phyloP scores from a whole-genome alignment of 2,113 vertebrate species.

The Malurus elegans region DNA sequence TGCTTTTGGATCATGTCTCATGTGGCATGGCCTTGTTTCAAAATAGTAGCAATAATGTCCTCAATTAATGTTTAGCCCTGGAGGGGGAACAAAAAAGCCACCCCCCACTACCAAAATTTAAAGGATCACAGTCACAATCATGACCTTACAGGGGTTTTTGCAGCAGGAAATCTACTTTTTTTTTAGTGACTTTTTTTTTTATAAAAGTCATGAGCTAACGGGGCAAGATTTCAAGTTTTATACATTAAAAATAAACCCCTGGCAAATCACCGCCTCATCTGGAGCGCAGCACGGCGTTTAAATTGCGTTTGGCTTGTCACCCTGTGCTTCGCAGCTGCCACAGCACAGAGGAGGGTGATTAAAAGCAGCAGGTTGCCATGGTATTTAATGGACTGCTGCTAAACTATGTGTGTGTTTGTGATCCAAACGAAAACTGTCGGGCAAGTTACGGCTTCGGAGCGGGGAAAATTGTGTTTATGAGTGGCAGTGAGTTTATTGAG shows the following conservation, averaged over 20 bases:
- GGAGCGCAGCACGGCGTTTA: constrained; percentile 69
- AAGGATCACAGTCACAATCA: background rate
- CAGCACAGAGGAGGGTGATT: constrained; percentile 61
- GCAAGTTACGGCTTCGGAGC: constrained; percentile 31
- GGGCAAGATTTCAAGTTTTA: constrained; percentile 9
- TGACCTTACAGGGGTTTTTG: background rate
- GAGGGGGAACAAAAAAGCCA: background rate
- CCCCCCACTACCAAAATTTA: background rate
- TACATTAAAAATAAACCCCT: constrained; percentile 66
- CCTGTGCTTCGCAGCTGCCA: constrained; percentile 69
- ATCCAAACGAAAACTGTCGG: constrained; percentile 26
- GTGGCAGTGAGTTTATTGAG: constrained; percentile 7
- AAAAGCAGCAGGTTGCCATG: constrained; percentile 77
- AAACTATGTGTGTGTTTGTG: constrained; percentile 68
- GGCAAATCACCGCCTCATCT: constrained; percentile 60
- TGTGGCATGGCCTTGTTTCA: constrained; percentile 4
- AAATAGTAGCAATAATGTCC: constrained; percentile 22
- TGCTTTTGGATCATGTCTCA: background rate
- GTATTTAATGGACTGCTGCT: constrained; percentile 70
- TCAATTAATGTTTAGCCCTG: constrained; percentile 32
- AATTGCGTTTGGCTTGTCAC: constrained; percentile 70
- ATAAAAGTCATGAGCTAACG: background rate
- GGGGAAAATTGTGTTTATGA: background rate
- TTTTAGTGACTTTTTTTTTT: background rate
- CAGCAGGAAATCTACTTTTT: background rate